Evolutionary conservation across 2,113 vertebrate genomes (phyloP).

Genomic region (Hippocampus comes): DNA sequence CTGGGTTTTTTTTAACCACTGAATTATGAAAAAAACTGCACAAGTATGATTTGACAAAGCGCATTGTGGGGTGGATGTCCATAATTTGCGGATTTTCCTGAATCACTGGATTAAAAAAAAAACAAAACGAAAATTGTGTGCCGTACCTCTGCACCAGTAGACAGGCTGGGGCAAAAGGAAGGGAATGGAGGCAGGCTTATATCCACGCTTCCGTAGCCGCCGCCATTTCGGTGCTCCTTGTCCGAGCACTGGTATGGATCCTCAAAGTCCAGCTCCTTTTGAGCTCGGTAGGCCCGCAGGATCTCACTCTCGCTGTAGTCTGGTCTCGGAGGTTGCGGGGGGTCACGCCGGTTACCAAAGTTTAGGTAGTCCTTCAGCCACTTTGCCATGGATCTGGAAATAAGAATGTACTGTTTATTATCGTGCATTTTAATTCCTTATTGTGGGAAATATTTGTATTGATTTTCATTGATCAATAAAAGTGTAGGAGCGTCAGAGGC

Average conservation of each 20-base stretch:
- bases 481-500: too few species aligned
- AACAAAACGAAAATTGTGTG: background rate
- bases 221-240: slow-evolving; percentile 60
- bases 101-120: too few species aligned
- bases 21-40: too few species aligned
- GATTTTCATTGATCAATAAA: too few species aligned
- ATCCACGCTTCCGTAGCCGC: slow-evolving; percentile 36
- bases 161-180: slow-evolving; percentile 62
- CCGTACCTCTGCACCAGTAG: slow-evolving; percentile 65
- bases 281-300: slow-evolving; percentile 81
- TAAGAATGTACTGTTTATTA: background rate
- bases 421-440: background rate
- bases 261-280: slow-evolving; percentile 87
- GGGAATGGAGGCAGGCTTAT: slow-evolving; percentile 63
- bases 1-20: background rate
- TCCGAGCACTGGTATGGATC: slow-evolving; percentile 81
- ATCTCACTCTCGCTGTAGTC: slow-evolving; percentile 89
- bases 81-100: too few species aligned
- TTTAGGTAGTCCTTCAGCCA: slow-evolving; percentile 89
- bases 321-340: slow-evolving; percentile 82
- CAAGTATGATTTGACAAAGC: too few species aligned
- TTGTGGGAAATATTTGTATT: too few species aligned
- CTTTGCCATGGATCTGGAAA: slow-evolving; percentile 83
- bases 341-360: slow-evolving; percentile 81
- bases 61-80: too few species aligned